Conservation (phyloP, 2,113 vertebrate genomes). For the Vireo altiloquus region DNA sequence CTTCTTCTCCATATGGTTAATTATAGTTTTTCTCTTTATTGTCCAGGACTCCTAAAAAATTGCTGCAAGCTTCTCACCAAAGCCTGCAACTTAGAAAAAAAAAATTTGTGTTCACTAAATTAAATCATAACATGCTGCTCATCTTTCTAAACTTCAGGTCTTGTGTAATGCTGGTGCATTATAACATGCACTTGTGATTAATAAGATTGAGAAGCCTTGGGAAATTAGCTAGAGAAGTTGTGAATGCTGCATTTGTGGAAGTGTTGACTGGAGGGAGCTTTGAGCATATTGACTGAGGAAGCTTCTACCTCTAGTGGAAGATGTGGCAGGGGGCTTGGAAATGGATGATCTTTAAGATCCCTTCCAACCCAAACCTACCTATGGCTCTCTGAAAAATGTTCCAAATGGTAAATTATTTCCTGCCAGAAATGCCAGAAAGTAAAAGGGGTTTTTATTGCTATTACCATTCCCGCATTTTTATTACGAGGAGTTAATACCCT, state of each 20-base stretch:
- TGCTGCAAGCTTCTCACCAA: not conserved
- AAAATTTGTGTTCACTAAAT: not conserved
- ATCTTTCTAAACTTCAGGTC: not conserved
- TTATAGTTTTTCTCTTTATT: not conserved
- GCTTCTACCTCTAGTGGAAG: not conserved
- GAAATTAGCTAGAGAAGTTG: not conserved
- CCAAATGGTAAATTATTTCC: not conserved
- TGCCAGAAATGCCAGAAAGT: not conserved
- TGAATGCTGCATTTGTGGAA: not conserved
- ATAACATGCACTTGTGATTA: not conserved
- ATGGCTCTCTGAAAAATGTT: not conserved
- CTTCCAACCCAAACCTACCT: not conserved
- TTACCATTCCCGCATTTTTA: not conserved
- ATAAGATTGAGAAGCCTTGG: not conserved
- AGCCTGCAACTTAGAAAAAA: not conserved
- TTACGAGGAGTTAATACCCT: not conserved
- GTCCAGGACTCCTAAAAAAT: not conserved
- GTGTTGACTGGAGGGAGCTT: not conserved
- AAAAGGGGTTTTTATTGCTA: not conserved
- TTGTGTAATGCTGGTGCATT: not conserved
- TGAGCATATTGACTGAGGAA: not conserved
- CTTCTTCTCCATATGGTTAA: not conserved
- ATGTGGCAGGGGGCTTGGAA: not conserved
- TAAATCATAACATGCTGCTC: not conserved
- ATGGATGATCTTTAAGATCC: not conserved